Conservation (phyloP, 2,113 vertebrate species). For the Prietella phreatophila region DNA sequence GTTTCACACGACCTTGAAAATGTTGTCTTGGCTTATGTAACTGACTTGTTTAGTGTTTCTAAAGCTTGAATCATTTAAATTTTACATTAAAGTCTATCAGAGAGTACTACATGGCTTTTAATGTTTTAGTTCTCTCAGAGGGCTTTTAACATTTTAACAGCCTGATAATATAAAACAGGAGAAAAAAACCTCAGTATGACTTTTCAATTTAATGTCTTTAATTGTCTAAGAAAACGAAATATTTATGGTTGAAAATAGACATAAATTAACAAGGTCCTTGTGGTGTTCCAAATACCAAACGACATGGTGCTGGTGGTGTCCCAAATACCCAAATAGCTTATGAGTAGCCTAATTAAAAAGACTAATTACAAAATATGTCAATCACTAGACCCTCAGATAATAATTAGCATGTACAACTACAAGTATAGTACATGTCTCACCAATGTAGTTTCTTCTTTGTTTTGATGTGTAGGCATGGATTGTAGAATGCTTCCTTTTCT, state of each 20-base stretch:
- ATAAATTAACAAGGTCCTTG: background rate
- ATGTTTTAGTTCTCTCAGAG: too few relatives aligned
- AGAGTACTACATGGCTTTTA: background rate
- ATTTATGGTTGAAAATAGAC: background rate
- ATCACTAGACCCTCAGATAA: background rate
- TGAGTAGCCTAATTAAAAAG: constrained; percentile 11
- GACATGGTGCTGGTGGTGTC: background rate
- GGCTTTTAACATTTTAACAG: background rate
- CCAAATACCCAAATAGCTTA: background rate
- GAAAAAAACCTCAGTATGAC: background rate
- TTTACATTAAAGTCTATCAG: background rate
- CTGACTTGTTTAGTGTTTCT: background rate
- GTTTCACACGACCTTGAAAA: background rate
- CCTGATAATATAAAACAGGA: background rate
- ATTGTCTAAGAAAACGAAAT: background rate
- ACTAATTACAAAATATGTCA: background rate
- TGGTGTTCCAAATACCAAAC: background rate
- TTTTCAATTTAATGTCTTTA: background rate
- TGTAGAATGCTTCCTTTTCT: constrained; percentile 45
- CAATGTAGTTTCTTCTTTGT: background rate
- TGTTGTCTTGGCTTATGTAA: background rate
- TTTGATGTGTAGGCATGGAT: constrained; percentile 36
- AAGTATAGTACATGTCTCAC: background rate
- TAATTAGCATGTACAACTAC: background rate
- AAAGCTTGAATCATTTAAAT: background rate